phyloP scores from a whole-genome alignment of 2,888 invertebrate genomes.

The Melipona beecheii region DNA sequence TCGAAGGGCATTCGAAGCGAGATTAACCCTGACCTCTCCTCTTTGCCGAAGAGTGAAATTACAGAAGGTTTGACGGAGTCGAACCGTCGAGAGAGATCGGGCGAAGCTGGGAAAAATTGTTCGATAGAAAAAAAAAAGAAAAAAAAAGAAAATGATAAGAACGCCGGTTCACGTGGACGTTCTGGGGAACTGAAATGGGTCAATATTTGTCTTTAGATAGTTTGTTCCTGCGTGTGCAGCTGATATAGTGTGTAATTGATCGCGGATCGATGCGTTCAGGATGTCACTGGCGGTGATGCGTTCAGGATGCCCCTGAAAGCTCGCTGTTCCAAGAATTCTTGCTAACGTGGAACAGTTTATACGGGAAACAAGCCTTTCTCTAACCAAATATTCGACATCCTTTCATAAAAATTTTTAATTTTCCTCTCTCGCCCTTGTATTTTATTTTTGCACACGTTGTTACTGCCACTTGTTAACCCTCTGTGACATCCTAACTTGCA shows the following conservation, averaged over 20 bases:
- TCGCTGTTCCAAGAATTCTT: constrained; percentile 1
- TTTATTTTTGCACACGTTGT: background rate
- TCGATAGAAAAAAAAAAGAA: background rate
- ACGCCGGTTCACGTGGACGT: constrained; percentile 7
- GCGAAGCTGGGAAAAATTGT: no score
- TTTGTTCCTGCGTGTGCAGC: constrained; percentile 50
- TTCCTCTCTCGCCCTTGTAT: background rate
- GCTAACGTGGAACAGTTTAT: background rate
- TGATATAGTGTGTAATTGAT: constrained; percentile 32
- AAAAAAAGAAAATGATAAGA: background rate
- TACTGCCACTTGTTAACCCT: background rate
- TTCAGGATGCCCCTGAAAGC: constrained; percentile 20
- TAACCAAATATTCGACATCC: background rate
- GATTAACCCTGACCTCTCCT: background rate
- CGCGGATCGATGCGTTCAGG: constrained; percentile 38
- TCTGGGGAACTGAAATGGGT: constrained; percentile 30
- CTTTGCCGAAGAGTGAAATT: background rate
- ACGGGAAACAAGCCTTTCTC: background rate
- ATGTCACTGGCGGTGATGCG: background rate
- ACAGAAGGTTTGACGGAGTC: background rate
- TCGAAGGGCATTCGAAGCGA: no score
- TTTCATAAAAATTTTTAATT: background rate
- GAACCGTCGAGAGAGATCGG: background rate
- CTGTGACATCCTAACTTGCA: no score
- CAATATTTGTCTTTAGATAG: constrained; percentile 49